A percentile compares a stretch with the other conserved stretches of the same genome.
phyloP scores from a whole-genome alignment of 2,888 invertebrate genomes.

The Cheilosia vulpina region DNA sequence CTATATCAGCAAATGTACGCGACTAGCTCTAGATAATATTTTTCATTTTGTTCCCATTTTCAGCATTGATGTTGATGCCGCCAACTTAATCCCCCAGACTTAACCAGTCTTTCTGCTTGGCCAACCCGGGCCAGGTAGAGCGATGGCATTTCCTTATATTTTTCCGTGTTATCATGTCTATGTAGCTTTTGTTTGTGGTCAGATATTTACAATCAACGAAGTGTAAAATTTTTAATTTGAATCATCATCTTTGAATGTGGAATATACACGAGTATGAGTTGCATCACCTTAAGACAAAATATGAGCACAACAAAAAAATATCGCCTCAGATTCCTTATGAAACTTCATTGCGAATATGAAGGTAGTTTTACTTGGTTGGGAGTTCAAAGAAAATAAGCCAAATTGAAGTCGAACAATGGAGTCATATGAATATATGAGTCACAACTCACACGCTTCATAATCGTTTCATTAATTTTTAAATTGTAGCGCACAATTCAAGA shows the following conservation, averaged over 20 bases:
- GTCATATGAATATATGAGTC: conserved; percentile 14
- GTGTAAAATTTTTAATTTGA: conserved; percentile 73
- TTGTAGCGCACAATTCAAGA: conserved; percentile 13
- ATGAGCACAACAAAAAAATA: background rate
- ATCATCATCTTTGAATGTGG: conserved; percentile 36
- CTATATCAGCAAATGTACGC: conserved; percentile 7
- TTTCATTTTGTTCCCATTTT: conserved; percentile 36
- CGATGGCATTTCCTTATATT: conserved; percentile 40
- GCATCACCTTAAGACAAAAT: conserved; percentile 45
- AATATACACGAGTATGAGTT: conserved; percentile 16
- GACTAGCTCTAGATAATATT: conserved; percentile 13
- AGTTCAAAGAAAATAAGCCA: background rate
- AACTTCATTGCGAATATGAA: background rate
- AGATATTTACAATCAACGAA: conserved; percentile 71
- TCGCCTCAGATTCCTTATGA: conserved; percentile 12
- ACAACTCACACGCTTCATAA: background rate
- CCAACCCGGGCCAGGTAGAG: conserved; percentile 31
- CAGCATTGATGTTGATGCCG: conserved; percentile 55
- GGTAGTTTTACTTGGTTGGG: conserved; percentile 3
- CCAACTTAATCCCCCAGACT: conserved; percentile 47
- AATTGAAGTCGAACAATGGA: conserved; percentile 25
- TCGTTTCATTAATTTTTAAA: conserved; percentile 4
- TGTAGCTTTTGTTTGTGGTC: conserved; percentile 59
- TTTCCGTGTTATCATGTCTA: conserved; percentile 20
- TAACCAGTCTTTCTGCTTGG: conserved; percentile 69